phyloP scores from a whole-genome alignment of 2,888 invertebrate genomes.

The Strigamia crassipes region DNA sequence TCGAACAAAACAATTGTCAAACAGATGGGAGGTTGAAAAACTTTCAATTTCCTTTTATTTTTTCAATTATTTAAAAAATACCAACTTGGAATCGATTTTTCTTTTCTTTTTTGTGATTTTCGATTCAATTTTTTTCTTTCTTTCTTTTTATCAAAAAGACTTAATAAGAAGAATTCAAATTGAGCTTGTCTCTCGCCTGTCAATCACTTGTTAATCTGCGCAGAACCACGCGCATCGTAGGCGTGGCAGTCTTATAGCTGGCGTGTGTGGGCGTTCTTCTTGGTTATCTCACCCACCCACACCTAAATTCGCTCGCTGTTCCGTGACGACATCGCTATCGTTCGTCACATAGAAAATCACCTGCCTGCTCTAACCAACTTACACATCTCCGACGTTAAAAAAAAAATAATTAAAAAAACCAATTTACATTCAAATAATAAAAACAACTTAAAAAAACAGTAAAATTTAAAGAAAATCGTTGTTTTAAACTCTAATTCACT shows the following conservation, averaged over 20 bases:
- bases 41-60: neutral
- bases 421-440: too few species aligned
- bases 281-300: slow-evolving; percentile 33
- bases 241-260: slow-evolving; percentile 32
- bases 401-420: too few species aligned
- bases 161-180: neutral
- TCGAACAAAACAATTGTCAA: neutral
- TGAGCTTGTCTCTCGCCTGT: slow-evolving; percentile 24
- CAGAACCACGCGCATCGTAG: slow-evolving; percentile 37
- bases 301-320: slow-evolving; percentile 34
- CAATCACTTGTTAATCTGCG: slow-evolving; percentile 31
- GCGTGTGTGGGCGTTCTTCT: slow-evolving; percentile 28
- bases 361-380: neutral
- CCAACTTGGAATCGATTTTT: neutral
- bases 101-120: neutral
- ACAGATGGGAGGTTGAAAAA: neutral
- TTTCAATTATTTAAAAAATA: neutral
- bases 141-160: neutral
- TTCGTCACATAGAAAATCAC: slow-evolving; percentile 11
- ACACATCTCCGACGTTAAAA: too few species aligned
- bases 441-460: too few species aligned
- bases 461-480: too few species aligned
- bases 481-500: neutral
- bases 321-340: slow-evolving; percentile 19
- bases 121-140: neutral